These are phyloP conservation scores for Epicauta chinensis DNA, from an alignment of 1,140 invertebrate genomes.

Conservation along the genomic window DNA sequence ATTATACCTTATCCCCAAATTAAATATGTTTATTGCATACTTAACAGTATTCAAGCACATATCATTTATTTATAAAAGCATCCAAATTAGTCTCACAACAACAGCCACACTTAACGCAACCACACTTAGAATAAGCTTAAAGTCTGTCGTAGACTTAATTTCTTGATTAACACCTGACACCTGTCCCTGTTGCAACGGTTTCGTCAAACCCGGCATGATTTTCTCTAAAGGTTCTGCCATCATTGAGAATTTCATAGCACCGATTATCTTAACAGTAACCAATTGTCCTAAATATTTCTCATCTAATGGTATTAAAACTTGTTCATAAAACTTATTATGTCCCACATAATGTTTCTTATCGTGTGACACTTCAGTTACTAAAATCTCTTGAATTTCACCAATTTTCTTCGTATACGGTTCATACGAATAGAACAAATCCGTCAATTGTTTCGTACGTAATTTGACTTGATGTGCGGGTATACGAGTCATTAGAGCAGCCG, in stretches of 20 bases:
- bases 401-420: constrained; percentile 73
- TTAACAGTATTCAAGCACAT: too few relatives aligned
- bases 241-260: constrained; percentile 82
- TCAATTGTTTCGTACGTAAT: constrained; percentile 78
- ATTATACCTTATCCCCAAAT: too few relatives aligned
- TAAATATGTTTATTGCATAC: too few relatives aligned
- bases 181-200: constrained; percentile 46
- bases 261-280: constrained; percentile 69
- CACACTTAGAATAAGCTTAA: constrained; percentile 16
- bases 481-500: constrained; percentile 82
- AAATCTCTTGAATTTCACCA: constrained; percentile 69
- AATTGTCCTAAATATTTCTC: constrained; percentile 75
- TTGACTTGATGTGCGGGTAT: constrained; percentile 83
- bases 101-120: constrained; percentile 22
- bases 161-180: constrained; percentile 43
- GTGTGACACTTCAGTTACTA: constrained; percentile 91
- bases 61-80: constrained; percentile 29
- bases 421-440: constrained; percentile 90
- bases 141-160: neutral
- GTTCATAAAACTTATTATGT: constrained; percentile 96
- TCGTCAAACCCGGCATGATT: constrained; percentile 45
- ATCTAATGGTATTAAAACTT: constrained; percentile 78
- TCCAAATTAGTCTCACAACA: constrained; percentile 28
- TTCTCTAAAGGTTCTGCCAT: constrained; percentile 60
- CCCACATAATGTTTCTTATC: constrained; percentile 87